phyloP scores from a whole-genome alignment of 2,888 invertebrate genomes.

The Polyommatus iphigenia region DNA sequence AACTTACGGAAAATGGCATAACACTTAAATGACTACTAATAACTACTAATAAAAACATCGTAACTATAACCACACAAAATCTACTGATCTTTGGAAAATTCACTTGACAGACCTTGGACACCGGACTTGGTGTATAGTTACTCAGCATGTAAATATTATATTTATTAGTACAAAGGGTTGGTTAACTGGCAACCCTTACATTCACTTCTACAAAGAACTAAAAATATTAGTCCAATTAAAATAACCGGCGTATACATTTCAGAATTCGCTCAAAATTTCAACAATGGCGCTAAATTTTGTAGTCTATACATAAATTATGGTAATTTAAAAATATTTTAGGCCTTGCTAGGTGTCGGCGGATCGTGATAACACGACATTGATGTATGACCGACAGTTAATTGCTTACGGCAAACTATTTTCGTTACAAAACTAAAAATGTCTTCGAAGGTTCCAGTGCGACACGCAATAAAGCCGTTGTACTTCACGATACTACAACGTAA shows the following conservation, averaged over 20 bases:
- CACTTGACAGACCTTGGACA: no score
- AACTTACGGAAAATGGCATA: no score
- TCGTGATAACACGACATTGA: constrained; percentile 17
- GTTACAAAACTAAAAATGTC: constrained; percentile 14
- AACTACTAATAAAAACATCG: no score
- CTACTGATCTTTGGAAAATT: no score
- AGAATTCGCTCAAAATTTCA: background rate
- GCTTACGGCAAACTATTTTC: background rate
- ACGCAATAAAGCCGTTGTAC: background rate
- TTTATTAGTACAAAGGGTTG: no score
- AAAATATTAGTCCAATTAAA: background rate
- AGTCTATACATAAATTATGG: constrained; percentile 3
- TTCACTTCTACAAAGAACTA: background rate
- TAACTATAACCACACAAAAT: no score
- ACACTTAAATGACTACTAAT: no score
- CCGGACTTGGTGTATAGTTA: no score
- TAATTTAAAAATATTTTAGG: constrained; percentile 3
- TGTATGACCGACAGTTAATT: constrained; percentile 18
- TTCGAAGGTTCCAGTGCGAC: background rate
- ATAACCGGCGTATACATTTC: background rate
- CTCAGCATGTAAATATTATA: no score
- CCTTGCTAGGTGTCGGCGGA: background rate
- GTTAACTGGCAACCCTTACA: no score
- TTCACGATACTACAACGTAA: background rate
- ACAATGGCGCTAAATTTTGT: background rate